phyloP scores from a whole-genome alignment of 2,888 invertebrate species.

The Sepioteuthis lessoniana region DNA sequence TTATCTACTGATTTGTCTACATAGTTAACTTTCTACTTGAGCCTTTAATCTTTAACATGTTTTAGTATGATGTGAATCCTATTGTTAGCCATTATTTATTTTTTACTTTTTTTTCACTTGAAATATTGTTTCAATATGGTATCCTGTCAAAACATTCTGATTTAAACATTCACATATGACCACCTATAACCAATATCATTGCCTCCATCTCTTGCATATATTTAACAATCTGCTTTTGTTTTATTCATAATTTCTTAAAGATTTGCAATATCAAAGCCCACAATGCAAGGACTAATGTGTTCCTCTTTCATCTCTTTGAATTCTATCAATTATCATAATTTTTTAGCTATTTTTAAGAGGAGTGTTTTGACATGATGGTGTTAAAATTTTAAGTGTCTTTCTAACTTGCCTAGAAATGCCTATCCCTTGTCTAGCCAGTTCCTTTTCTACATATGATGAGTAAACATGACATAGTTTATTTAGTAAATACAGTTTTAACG shows the following conservation, averaged over 20 bases:
- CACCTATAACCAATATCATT: not conserved
- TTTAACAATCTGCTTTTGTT: too few relatives aligned
- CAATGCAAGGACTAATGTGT: not conserved
- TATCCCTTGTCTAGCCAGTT: not conserved
- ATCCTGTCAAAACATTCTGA: too few relatives aligned
- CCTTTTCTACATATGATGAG: not conserved
- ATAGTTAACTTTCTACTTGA: not conserved
- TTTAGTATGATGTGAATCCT: not conserved
- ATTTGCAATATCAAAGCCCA: not conserved
- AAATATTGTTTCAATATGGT: too few relatives aligned
- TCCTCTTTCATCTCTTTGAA: not conserved
- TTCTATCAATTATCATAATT: too few relatives aligned
- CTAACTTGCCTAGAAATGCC: not conserved
- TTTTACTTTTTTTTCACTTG: too few relatives aligned
- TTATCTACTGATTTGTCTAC: too few relatives aligned
- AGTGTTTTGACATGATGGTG: not conserved
- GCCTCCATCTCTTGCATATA: not conserved
- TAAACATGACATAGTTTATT: not conserved
- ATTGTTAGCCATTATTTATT: too few relatives aligned
- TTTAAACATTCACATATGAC: too few relatives aligned
- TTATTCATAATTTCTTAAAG: not conserved
- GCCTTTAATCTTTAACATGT: too few relatives aligned
- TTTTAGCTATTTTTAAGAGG: not conserved
- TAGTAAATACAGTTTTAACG: not conserved
- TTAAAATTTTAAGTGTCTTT: not conserved